Evolutionary conservation across 2,797 vertebrate genomes (phyloP), one percentile per base, ranked within the genome.

Genomic region (Hephaestus fuliginosus): DNA sequence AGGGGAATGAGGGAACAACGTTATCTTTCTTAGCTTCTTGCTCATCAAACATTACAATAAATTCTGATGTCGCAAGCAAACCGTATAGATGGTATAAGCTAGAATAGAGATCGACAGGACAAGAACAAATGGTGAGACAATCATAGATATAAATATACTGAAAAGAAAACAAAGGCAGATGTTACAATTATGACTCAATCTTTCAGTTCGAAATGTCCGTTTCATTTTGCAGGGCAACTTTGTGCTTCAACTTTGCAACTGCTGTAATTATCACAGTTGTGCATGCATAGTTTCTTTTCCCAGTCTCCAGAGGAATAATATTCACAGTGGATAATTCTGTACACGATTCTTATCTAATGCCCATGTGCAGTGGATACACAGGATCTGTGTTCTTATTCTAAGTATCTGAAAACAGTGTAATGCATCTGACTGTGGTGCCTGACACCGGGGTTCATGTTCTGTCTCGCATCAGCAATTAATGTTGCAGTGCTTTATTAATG

Each of bases 401-500:
- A 60, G 41, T 28, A 56, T 48, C 55, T 22, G 36, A n/a, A 13
- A 56, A 62, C 65, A 14, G 6, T n/a, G 28, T 73, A 65, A 61
- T 57, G 43, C 17, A 22, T 60, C 70, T 30, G 60, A 80, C 60
- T 53, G 61, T 55, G 48, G 69, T 43, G 56, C 7, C 30, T 43
- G 17, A 57, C 48, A 66, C 53, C 48, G 30, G 6, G 51, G 51
- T 53, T 58, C 36, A 58, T 70, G 58, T 69, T 69, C 62, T 58
- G 11, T 30, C 46, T 63, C 39, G 18, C 66, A 85, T 85, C 52
- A 78, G 80, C 36, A 56, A 74, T 80, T 76, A 39, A 73, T 78
- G 77, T 13, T 48, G n/a, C 68, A 58, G 18, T 68, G 41, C 22
- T 51, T 28, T 60, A 58, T 79, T 55, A 60, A 76, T 65, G 78